Base-by-base conservation (phyloP, 2,888 invertebrate species). In the Oligia strigilis region DNA sequence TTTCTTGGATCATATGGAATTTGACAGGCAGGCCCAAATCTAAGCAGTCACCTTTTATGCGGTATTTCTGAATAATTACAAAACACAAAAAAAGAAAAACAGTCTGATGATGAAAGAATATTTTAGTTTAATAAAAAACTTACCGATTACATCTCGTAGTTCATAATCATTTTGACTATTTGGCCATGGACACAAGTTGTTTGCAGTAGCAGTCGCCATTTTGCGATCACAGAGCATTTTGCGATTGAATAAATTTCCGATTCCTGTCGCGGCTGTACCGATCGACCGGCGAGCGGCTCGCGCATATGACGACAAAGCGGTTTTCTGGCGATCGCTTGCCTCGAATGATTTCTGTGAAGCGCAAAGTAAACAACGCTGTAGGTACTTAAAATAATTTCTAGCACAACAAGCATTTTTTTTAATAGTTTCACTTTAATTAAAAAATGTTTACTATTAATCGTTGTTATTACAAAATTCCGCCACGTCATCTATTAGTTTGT, bases 111-210 rank as follows among this genome's bases (percentile, higher is more conserved):
- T 29, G 43, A 36, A 13, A 66, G 23, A 71, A 58, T 58, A 43
- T 4, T 36, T 52, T 17, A n/a, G 17, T 29, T 55, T 52, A 36
- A 4, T 75, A 65, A 52, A 76, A 70, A 65, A 97, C 98, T 97
- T 97, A 98, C 99, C 99, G 93, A 99, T 99, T 92, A 99, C 98
- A 97, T 99, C 99, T 90, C 98, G 98, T 92, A 99, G 97, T 96
- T 99, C 99, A 96, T 99, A 99, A 95, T 99, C 99, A 93, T 99
- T 98, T 96, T 98, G 98, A 93, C 98, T 98, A 97, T 99, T 99
- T 87, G 99, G 98, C 99, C 99, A 99, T 88, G 94, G 97, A 96
- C 94, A 95, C 91, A 97, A 95, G 84, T 93, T 92, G 90, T 92
- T 94, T 80, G 91, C 90, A 87, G 87, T 88, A 71, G 76, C 74